Conservation (phyloP, 1,140 invertebrate genomes). For the Himalopsyche phryganea region DNA sequence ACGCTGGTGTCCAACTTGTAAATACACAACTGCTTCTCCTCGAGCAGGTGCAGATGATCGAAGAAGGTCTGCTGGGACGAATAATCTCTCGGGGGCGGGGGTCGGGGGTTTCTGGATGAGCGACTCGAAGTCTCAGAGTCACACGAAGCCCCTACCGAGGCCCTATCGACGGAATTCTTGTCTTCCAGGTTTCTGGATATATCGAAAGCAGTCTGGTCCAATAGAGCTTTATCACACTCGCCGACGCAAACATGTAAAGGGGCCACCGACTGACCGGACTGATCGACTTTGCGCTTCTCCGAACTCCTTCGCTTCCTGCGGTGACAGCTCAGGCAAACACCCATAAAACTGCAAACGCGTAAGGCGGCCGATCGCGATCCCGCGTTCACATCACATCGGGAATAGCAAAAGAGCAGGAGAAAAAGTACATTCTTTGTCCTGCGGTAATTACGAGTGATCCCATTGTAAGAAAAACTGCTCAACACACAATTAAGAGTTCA, state of each 20-base stretch:
- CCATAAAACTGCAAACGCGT: slow-evolving; percentile 48
- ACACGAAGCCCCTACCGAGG: slow-evolving; percentile 28
- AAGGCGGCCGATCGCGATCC: background rate
- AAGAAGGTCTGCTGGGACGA: background rate
- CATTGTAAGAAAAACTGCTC: slow-evolving; percentile 17
- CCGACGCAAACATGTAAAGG: slow-evolving; percentile 21
- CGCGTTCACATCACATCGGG: slow-evolving; percentile 17
- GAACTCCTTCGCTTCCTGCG: slow-evolving; percentile 50
- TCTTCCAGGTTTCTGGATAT: slow-evolving; percentile 31
- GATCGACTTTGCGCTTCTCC: slow-evolving; percentile 38
- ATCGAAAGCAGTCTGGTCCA: slow-evolving; percentile 25
- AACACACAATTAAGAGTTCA: slow-evolving; percentile 16
- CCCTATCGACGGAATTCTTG: slow-evolving; percentile 20
- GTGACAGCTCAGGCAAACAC: slow-evolving; percentile 52
- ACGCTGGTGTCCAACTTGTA: slow-evolving; percentile 37
- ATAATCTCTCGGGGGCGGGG: background rate
- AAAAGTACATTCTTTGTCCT: slow-evolving; percentile 24
- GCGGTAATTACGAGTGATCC: slow-evolving; percentile 20
- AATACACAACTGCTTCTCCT: background rate
- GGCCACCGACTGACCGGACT: slow-evolving; percentile 13
- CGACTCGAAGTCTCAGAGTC: slow-evolving; percentile 28
- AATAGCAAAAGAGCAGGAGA: slow-evolving; percentile 13
- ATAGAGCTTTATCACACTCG: slow-evolving; percentile 16
- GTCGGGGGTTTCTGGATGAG: slow-evolving; percentile 37
- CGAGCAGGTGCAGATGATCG: background rate